These are phyloP conservation scores for Barnardius zonarius DNA, from an alignment of 2,113 vertebrate genomes.

Conservation along the genomic window DNA sequence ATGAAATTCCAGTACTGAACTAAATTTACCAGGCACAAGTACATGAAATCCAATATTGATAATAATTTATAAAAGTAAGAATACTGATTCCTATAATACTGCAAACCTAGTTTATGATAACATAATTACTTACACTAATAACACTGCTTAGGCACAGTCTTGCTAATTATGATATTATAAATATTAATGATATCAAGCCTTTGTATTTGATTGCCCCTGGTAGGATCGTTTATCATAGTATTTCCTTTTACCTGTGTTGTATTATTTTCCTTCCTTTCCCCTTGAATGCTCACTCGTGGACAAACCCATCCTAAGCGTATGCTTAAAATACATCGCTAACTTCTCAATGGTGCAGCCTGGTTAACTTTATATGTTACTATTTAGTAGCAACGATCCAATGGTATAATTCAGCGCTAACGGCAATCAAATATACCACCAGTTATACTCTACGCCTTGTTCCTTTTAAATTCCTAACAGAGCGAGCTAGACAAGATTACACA, in stretches of 20 bases:
- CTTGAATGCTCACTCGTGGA: constrained; percentile 22
- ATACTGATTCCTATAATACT: constrained; percentile 46
- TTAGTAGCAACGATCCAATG: background rate
- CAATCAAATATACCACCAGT: background rate
- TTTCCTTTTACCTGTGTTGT: constrained; percentile 30
- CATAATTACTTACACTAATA: constrained; percentile 73
- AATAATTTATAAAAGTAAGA: constrained; percentile 67
- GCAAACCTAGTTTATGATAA: constrained; percentile 71
- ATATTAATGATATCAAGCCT: constrained; percentile 73
- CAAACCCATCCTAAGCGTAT: background rate
- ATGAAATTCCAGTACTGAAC: constrained; percentile 38
- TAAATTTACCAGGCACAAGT: constrained; percentile 49
- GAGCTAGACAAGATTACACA: background rate
- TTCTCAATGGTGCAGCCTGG: background rate
- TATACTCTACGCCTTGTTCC: background rate
- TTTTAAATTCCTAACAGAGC: background rate
- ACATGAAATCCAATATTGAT: constrained; percentile 54
- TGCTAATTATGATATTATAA: constrained; percentile 76
- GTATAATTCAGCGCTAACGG: background rate
- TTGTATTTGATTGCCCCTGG: constrained; percentile 72
- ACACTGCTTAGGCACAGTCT: constrained; percentile 66
- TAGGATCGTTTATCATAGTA: constrained; percentile 57
- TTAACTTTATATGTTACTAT: background rate
- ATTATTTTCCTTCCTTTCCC: constrained; percentile 33
- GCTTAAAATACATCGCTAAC: background rate